Evolutionary conservation across 2,113 vertebrate species (phyloP), one percentile per base, ranked within the genome.

Genomic region (Callocephalon fimbriatum): DNA sequence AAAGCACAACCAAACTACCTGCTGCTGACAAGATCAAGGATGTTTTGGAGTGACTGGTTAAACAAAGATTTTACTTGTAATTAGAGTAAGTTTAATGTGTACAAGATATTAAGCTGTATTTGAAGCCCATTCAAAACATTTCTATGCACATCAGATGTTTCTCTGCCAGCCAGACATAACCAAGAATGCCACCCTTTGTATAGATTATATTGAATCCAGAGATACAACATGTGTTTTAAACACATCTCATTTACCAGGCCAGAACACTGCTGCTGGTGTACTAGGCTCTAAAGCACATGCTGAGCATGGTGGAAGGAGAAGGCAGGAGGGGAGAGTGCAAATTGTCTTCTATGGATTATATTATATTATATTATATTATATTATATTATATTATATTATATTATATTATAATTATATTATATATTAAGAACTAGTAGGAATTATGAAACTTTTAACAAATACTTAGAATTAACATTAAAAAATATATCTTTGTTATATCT

Each of bases 251-350:
- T 66, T 21, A 14, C 15, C 45, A 15, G 38, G 6, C 26, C 10
- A 7, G 19, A 65, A 10, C 35, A 13, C 42, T 5, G 15, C 72
- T 56, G 63, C 56, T 76, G 40, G 40, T 32, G 72, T 2, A 3
- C 26, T 0, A 12, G 40, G 63, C n/a, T 56, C 31, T 9, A 58
- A 37, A 66, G 50, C 50, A 23, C 32, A 13, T 1, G 3, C n/a
- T 21, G 54, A 47, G 54, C n/a, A 2, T 1, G 15, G 35, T 0
- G 2, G 35, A 70, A 21, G 40, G 23, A 40, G 20, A n/a, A 54
- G 22, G n/a, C 40, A 54, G 65, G n/a, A 83, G 56, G 17, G 12
- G 35, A 23, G 27, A 17, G 50, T 20, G 22, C 32, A 23, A 71
- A 63, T 5, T 2, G 0, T 15, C 50, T 51, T 63, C 56, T 44